Base-by-base conservation (phyloP, 1,140 invertebrate species). In the Physella acuta region DNA sequence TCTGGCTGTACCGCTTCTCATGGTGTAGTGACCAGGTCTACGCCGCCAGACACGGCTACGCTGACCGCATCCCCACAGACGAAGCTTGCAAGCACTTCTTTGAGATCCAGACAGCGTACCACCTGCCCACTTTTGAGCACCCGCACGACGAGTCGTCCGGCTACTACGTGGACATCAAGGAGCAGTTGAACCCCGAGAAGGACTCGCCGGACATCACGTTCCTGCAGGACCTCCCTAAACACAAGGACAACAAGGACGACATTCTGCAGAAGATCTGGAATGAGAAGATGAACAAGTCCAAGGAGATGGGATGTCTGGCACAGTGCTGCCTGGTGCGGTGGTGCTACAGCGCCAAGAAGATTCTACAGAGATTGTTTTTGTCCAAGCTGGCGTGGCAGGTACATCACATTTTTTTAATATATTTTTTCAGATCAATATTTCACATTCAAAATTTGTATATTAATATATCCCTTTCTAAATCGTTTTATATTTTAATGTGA, bases 181-280 rank as follows among this genome's bases (percentile, higher is more conserved):
- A 68, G 34, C 56, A 58, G 36, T 36, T 68, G 33, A 39, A 58
- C 36, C 37, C 11, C 5, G 3, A 49, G 17, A 51, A 60, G 2
- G 24, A 31, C 17, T 37, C 37, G 17, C 16, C 17, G 5, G 66
- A 68, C 4, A 68, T 59, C 28, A 68, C 66, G 11, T 82, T 78
- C 71, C 75, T 74, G 49, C 74, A 75, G 37, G 70, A 72, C 3
- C 72, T 77, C 28, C 73, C 76, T 1, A 78, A 78, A 39, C 71
- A 73, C 4, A 80, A 71, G 37, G 39, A 44, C 8, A 28, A 37
- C 30, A 68, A 75, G 65, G 76, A 81, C 53, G 79, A 82, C 31
- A 79, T 82, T 66, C 70, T 82, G 55, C 74, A 72, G 3, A 76
- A 82, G 64, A 77, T 82, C 62, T 79, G 76, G 75, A 68, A 73